A percentile compares a stretch with the other conserved stretches of the same genome.
These are phyloP conservation scores for Nematolebias whitei DNA, from an alignment of 2,113 vertebrate genomes.

Conservation along the genomic window DNA sequence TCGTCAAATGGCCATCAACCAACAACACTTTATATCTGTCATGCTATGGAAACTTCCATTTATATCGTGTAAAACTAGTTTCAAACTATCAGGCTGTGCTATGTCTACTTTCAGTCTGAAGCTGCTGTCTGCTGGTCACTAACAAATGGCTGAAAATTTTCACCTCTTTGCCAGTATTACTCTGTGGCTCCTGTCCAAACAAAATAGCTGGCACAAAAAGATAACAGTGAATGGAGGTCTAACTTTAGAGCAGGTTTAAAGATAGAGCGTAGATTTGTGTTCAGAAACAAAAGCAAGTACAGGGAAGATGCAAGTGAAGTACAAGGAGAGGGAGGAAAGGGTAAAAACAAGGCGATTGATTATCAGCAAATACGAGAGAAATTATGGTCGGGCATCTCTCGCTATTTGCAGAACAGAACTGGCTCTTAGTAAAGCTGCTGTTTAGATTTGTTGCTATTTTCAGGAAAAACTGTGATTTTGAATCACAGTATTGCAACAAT, in stretches of 20 bases:
- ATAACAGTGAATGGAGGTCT: slow-evolving; percentile 7
- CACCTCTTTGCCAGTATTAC: slow-evolving; percentile 12
- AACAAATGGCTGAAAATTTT: no score
- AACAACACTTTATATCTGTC: not conserved
- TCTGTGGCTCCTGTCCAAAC: slow-evolving; percentile 22
- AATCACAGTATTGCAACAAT: no score
- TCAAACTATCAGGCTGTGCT: not conserved
- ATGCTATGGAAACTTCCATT: not conserved
- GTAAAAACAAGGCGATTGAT: no score
- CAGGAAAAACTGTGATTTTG: no score
- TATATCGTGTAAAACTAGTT: not conserved
- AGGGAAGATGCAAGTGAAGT: not conserved
- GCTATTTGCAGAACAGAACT: no score
- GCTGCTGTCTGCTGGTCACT: slow-evolving; percentile 5
- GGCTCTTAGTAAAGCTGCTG: no score
- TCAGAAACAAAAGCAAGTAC: not conserved
- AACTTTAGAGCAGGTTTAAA: slow-evolving; percentile 10
- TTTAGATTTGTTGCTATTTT: no score
- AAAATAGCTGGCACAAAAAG: slow-evolving; percentile 12
- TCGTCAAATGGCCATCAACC: not conserved
- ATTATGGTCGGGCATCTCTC: no score
- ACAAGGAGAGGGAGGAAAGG: not conserved
- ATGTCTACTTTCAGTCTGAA: not conserved
- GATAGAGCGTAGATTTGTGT: slow-evolving; percentile 22
- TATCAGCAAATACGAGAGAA: no score